phyloP scores from a whole-genome alignment of 1,140 invertebrate species.

The Bombus waltoni region DNA sequence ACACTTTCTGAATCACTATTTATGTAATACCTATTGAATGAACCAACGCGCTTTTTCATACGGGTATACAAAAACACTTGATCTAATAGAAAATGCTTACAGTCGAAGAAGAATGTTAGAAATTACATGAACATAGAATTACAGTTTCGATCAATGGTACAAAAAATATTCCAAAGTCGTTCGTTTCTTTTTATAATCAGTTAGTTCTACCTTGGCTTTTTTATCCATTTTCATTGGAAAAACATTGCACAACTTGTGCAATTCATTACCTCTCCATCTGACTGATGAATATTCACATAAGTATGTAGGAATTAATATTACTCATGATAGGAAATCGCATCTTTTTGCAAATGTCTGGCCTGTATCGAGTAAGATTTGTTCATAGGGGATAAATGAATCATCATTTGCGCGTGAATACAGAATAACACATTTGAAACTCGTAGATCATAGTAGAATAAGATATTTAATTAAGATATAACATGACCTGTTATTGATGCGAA shows the following conservation, averaged over 20 bases:
- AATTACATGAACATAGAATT: too few species aligned
- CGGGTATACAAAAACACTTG: too few species aligned
- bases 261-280: too few species aligned
- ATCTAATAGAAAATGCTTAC: too few species aligned
- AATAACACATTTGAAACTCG: background rate
- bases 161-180: too few species aligned
- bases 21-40: too few species aligned
- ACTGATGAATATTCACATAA: background rate
- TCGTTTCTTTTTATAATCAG: background rate
- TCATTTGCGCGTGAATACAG: background rate
- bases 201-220: background rate
- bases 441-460: background rate
- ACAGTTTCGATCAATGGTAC: too few species aligned
- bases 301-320: background rate
- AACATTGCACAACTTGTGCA: too few species aligned
- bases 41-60: too few species aligned
- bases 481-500: background rate
- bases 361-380: constrained; percentile 4
- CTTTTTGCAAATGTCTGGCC: background rate
- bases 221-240: too few species aligned
- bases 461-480: background rate
- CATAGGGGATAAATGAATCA: background rate
- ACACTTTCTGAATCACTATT: too few species aligned
- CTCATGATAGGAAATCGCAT: background rate
- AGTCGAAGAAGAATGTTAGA: too few species aligned